These are phyloP conservation scores for Coenobita brevimanus DNA, from an alignment of 1,140 invertebrate species.

Conservation along the genomic window DNA sequence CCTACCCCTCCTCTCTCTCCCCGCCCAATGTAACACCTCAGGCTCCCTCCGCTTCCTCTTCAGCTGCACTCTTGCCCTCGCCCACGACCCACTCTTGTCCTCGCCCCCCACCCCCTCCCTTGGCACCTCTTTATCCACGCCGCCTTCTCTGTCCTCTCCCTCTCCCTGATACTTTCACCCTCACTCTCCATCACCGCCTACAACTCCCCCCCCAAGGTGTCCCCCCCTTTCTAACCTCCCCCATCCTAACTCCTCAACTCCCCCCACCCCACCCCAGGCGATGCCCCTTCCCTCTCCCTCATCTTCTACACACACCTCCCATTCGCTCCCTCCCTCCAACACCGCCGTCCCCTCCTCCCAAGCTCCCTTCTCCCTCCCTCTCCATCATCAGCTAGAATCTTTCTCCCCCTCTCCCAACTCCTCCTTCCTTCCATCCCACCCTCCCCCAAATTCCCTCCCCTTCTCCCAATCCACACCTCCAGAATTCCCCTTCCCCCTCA, in stretches of 20 bases:
- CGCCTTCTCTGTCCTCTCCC: background rate
- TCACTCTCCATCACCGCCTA: background rate
- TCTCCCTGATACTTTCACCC: background rate
- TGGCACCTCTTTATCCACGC: background rate
- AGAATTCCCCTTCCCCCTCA: background rate
- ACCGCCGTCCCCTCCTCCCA: background rate
- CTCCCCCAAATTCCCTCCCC: background rate
- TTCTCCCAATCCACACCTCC: background rate
- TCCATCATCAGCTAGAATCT: no score
- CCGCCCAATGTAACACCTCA: no score
- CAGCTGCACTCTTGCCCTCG: background rate
- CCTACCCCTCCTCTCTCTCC: background rate
- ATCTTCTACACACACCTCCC: background rate
- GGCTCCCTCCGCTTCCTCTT: background rate
- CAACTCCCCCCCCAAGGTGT: background rate
- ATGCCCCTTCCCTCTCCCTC: background rate
- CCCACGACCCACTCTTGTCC: no score
- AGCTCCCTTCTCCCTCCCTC: no score
- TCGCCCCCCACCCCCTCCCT: no score
- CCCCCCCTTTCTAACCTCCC: no score
- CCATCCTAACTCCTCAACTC: background rate
- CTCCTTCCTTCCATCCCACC: background rate
- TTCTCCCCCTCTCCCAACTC: background rate
- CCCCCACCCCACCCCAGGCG: background rate
- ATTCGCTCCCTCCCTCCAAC: background rate